phyloP scores from a whole-genome alignment of 2,797 vertebrate species.

The Anas flavirostris region DNA sequence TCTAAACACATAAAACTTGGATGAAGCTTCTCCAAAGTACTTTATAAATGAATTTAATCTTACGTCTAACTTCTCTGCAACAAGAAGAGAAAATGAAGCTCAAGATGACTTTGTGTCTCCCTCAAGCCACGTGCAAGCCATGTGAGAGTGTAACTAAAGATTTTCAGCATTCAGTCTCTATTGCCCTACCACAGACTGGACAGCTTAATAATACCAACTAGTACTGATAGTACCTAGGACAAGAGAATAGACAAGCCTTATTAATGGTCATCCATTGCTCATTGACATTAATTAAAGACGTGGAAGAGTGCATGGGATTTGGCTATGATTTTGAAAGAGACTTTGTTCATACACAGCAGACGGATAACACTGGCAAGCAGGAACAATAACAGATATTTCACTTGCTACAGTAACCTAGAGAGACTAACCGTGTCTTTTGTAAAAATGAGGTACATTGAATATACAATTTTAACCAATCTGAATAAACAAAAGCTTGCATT shows the following conservation, averaged over 20 bases:
- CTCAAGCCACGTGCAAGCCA: not conserved
- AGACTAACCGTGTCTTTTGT: not conserved
- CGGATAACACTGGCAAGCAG: not conserved
- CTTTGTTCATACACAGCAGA: not conserved
- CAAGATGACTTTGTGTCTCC: not conserved
- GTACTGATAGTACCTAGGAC: not conserved
- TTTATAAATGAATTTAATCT: not conserved
- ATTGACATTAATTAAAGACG: not conserved
- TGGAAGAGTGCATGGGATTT: not conserved
- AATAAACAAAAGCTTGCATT: not conserved
- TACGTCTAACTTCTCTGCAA: not conserved
- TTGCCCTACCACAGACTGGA: not conserved
- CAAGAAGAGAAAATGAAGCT: not conserved
- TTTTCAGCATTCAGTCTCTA: not conserved
- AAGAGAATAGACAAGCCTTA: not conserved
- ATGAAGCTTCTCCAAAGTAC: not conserved
- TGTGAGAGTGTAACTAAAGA: not conserved
- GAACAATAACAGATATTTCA: not conserved
- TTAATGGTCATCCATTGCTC: not conserved
- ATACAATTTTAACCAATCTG: no score
- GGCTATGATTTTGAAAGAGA: not conserved
- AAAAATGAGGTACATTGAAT: not conserved
- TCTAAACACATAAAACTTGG: not conserved
- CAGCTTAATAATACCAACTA: not conserved
- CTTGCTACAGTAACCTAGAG: not conserved